Base-by-base conservation (phyloP, 2,888 invertebrate species). In the Phalangium opilio region DNA sequence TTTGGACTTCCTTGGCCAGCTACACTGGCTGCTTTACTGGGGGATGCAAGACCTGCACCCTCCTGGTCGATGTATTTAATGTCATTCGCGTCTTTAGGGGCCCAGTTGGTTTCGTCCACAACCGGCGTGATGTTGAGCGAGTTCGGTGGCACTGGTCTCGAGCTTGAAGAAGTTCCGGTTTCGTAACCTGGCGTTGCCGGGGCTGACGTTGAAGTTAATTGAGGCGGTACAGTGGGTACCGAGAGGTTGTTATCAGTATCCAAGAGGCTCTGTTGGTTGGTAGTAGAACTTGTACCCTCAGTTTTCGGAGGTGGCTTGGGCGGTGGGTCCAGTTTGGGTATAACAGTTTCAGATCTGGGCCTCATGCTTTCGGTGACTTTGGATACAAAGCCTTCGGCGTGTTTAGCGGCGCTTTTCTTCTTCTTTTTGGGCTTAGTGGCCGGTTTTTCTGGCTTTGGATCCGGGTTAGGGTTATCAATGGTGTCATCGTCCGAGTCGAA, bases 401-500 rank as follows among this genome's bases (percentile, higher is more conserved):
- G 15, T 38, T 14, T 15, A 21, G 40, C 33, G 18, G 17, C 27
- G 41, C 20, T 39, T 38, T 19, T 36, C 18, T 42, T 50, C 39
- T 32, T 18, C 33, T 41, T 33, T 39, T 45, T 44, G 34, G 34
- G 14, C 45, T 38, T 27, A 34, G 32, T 41, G 36, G 14, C 34
- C 11, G 7, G 20, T 32, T 33, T 48, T 43, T 12, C 10, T 10
- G 39, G 33, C 44, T 49, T n/a, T 18, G 15, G 39, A 10, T 12
- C 17, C 17, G 14, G 20, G n/a, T 15, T 14, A 32, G 14, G 19
- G 21, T 35, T 36, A 20, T 8, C 42, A n/a, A 11, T 15, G 38
- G 58, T 58, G 43, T 93, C 91, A 52, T 91, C 90, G 62, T 93
- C 91, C 0, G 91, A 91, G 60, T 91, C 91, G 63, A 91, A 93